Percentiles rank a stretch among this genome's conserved stretches.
phyloP scores from a whole-genome alignment of 2,113 vertebrate genomes.

The Panthera uncia region DNA sequence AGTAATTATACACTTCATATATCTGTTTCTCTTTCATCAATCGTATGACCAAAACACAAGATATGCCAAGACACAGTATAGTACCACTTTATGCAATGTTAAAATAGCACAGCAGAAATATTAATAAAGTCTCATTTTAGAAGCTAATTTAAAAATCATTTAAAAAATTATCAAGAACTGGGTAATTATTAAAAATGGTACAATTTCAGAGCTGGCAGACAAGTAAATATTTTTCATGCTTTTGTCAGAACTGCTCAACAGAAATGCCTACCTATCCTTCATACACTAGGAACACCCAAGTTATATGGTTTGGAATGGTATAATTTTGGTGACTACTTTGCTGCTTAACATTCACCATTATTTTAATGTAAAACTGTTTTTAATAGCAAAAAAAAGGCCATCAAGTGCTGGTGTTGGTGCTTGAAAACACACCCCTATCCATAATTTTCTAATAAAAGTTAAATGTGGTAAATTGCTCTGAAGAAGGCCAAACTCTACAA shows the following conservation, averaged over 20 bases:
- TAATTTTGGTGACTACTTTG: not conserved
- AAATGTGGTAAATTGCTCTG: not conserved
- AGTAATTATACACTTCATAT: not conserved
- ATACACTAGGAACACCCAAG: not conserved
- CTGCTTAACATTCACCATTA: not conserved
- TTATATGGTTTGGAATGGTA: not conserved
- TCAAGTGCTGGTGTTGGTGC: not conserved
- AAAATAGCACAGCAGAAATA: not conserved
- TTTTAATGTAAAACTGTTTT: not conserved
- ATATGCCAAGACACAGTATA: not conserved
- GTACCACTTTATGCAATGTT: not conserved
- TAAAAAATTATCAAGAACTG: not conserved
- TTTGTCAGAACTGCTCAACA: not conserved
- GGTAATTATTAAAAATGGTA: not conserved
- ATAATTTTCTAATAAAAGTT: constrained; percentile 21
- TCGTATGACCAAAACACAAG: not conserved
- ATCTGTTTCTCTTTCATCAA: not conserved
- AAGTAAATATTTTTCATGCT: not conserved
- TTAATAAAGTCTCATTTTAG: constrained; percentile 10
- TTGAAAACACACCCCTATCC: not conserved
- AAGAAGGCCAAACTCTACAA: not conserved
- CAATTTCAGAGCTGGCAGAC: not conserved
- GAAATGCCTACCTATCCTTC: not conserved
- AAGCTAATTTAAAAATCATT: not conserved
- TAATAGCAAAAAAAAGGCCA: not conserved